phyloP scores from a whole-genome alignment of 23 tunicate genomes.

The Halocynthia roretzi region DNA sequence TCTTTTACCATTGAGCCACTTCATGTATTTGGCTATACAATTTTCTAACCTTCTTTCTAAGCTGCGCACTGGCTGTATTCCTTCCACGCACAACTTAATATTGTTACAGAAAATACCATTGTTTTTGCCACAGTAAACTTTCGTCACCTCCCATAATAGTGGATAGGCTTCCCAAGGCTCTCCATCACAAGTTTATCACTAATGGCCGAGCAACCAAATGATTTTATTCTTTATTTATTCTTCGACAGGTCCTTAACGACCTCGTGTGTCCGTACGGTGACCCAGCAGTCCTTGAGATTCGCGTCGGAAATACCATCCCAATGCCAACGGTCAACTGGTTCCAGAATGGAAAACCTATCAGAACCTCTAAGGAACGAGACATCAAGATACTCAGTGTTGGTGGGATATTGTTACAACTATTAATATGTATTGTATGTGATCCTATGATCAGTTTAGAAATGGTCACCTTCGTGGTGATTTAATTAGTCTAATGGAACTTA shows the following conservation, averaged over 20 bases:
- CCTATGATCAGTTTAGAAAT: too few species aligned
- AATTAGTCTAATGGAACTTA: too few species aligned
- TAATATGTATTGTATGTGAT: neutral
- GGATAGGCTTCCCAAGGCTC: neutral
- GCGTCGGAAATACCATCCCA: conserved; percentile 46
- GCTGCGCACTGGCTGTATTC: too few species aligned
- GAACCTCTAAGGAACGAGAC: conserved; percentile 74
- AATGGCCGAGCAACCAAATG: too few species aligned
- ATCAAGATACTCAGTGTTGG: conserved; percentile 76
- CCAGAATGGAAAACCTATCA: conserved; percentile 68
- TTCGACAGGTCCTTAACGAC: conserved; percentile 54
- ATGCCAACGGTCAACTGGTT: conserved; percentile 94
- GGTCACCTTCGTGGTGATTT: too few species aligned
- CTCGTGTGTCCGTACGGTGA: conserved; percentile 62
- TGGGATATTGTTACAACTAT: conserved; percentile 14
- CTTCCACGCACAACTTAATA: too few species aligned
- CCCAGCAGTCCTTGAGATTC: conserved; percentile 86
- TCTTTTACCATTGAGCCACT: too few species aligned
- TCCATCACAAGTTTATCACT: neutral
- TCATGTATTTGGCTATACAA: too few species aligned
- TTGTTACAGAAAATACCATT: too few species aligned
- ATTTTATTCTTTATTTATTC: neutral
- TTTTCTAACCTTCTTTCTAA: too few species aligned
- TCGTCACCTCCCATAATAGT: neutral
- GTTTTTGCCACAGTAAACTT: neutral